Evolutionary conservation across 2,113 vertebrate genomes (phyloP).

Genomic region (Ammospiza nelsoni): DNA sequence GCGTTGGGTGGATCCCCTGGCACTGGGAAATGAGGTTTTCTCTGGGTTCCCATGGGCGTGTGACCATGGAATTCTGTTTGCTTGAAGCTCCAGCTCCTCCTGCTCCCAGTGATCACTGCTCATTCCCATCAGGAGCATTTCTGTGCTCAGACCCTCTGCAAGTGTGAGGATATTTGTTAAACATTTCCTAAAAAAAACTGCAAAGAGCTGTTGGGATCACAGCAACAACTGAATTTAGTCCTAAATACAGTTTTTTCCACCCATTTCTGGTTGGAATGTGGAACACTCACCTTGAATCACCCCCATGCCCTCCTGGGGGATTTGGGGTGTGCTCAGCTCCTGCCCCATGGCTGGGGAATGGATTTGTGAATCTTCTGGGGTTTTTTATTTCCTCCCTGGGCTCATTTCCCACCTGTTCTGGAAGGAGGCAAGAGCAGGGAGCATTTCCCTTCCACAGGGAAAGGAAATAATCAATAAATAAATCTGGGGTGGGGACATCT

Average conservation of each 20-base stretch:
- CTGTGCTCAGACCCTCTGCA: neutral
- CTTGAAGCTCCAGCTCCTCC: neutral
- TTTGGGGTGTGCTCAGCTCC: neutral
- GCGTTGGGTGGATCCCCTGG: fast-evolving
- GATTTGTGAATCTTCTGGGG: neutral
- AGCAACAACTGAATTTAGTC: fast-evolving
- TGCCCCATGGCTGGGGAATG: neutral
- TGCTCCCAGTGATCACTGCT: neutral
- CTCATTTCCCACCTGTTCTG: neutral
- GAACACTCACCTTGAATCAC: neutral
- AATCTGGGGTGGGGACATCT: neutral
- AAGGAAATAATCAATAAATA: neutral
- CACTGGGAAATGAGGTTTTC: neutral
- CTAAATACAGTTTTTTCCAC: fast-evolving
- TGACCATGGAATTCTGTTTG: neutral
- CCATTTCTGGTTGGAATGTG: fast-evolving
- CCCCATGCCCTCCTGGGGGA: fast-evolving
- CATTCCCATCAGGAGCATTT: fast-evolving
- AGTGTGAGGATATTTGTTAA: neutral
- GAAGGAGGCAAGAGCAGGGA: neutral
- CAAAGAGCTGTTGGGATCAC: fast-evolving
- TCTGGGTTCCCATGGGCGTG: neutral
- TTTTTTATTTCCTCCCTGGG: neutral
- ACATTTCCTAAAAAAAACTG: neutral
- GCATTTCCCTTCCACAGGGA: neutral